Base-by-base conservation (phyloP, 2,888 invertebrate genomes). In the Anagyrus pseudococci region DNA sequence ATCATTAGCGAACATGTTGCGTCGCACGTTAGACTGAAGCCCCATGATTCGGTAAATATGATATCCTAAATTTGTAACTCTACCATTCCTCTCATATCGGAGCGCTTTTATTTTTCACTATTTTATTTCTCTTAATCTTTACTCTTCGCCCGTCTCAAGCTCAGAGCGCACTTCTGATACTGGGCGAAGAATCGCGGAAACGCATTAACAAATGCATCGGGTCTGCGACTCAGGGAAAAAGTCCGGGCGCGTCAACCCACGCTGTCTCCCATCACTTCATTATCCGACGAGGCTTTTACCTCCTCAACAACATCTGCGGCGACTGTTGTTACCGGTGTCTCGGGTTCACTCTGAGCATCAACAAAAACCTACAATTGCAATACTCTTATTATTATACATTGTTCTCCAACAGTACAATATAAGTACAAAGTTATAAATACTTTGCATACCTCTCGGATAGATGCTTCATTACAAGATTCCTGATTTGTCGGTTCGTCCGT, bases 241-340 rank as follows among this genome's bases (percentile, higher is more conserved):
- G 47, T 10, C 49, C 40, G 46, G 15, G 1, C 41, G 50, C 52
- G 71, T 80, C 80, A 80, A 73, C 79, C 80, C 53, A 76, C 78
- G 57, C 79, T 78, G 54, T 80, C 80, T 13, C 78, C 77, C 75
- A 77, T 77, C 48, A 77, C 75, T 70, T 77, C 74, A n/a, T 73
- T 77, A 59, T 74, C 73, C 29, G 72, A 71, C 47, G 75, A 72
- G 29, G 72, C 71, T 55, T 73, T 67, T 13, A 69, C 67, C 26
- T 67, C 67, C 17, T 67, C 62, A 10, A 56, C 56, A 10, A 71
- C 68, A 15, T 62, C 64, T 60, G 72, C 73, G 48, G 68, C 71
- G 15, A 62, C 64, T 60, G 72, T 73, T 48, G 68, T 71, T 19
- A 73, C 74, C 4, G 64, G 61, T 57, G 40, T 20, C 52, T 75